These are phyloP conservation scores for Oryzias sinensis DNA, from an alignment of 2,797 vertebrate genomes.

Conservation along the genomic window DNA sequence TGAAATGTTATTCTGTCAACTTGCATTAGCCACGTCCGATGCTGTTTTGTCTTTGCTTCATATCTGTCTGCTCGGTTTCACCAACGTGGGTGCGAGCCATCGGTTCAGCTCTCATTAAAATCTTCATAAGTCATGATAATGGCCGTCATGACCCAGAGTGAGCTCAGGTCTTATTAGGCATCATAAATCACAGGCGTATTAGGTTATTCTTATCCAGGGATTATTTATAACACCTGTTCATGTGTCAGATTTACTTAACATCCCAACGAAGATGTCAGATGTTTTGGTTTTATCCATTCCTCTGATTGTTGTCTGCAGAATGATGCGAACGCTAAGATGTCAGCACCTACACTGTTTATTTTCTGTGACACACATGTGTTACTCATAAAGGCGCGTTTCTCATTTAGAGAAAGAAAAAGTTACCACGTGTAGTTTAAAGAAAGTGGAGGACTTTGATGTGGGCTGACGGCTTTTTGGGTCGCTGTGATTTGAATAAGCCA, in stretches of 20 bases:
- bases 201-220: not conserved
- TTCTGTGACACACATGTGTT: conserved; percentile 6
- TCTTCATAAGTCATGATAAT: conserved; percentile 43
- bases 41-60: not conserved
- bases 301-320: not conserved
- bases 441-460: conserved; percentile 47
- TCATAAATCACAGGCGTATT: conserved; percentile 39
- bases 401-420: conserved; percentile 25
- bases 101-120: conserved; percentile 36
- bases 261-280: conserved; percentile 4
- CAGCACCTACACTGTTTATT: not conserved
- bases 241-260: conserved; percentile 19
- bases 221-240: conserved; percentile 16
- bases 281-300: not conserved
- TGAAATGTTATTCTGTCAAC: too few species aligned
- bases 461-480: conserved; percentile 31
- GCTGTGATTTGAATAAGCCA: conserved; percentile 36
- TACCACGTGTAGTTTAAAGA: conserved; percentile 15
- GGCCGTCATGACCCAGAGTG: conserved; percentile 40
- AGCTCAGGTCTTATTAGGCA: conserved; percentile 32
- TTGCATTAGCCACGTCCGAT: too few species aligned
- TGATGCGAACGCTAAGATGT: not conserved
- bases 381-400: conserved; percentile 13
- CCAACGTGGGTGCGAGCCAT: conserved; percentile 12
- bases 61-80: conserved; percentile 17